Conservation (phyloP, 1,140 invertebrate genomes). For the Orius insidiosus region DNA sequence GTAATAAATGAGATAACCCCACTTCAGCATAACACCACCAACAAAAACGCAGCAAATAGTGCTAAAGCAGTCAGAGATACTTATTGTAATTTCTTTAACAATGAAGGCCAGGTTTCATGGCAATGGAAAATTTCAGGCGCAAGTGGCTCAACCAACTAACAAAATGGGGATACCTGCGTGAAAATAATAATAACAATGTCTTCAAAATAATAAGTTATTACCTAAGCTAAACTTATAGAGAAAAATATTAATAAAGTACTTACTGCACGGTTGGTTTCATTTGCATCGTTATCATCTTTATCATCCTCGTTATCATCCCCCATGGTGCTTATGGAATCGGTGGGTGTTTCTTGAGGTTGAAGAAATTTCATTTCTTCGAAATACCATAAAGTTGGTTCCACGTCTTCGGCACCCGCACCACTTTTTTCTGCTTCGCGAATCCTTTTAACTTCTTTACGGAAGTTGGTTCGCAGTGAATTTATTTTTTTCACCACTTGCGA, state of each 20-base stretch:
- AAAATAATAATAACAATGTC: not conserved
- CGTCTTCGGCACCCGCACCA: too few species aligned
- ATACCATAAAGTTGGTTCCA: too few species aligned
- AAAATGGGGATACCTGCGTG: not conserved
- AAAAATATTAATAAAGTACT: not conserved
- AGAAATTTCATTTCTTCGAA: too few species aligned
- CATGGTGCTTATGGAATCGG: not conserved
- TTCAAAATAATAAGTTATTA: not conserved
- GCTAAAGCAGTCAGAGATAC: not conserved
- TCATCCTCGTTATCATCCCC: not conserved
- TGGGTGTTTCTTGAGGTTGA: too few species aligned
- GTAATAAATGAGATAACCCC: too few species aligned
- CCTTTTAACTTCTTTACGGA: too few species aligned
- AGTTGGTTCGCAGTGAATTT: not conserved
- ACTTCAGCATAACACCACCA: too few species aligned
- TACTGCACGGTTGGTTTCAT: not conserved
- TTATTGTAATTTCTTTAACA: slow-evolving; percentile 2
- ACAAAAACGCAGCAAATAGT: not conserved
- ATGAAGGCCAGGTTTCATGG: slow-evolving; percentile 4
- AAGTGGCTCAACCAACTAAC: not conserved
- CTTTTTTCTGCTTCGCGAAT: too few species aligned
- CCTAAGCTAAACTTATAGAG: not conserved
- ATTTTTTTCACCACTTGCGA: too few species aligned
- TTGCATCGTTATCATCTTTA: not conserved
- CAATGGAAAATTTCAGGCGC: slow-evolving; percentile 2